phyloP scores from a whole-genome alignment of 1,140 invertebrate species.

The Prorops nasuta region DNA sequence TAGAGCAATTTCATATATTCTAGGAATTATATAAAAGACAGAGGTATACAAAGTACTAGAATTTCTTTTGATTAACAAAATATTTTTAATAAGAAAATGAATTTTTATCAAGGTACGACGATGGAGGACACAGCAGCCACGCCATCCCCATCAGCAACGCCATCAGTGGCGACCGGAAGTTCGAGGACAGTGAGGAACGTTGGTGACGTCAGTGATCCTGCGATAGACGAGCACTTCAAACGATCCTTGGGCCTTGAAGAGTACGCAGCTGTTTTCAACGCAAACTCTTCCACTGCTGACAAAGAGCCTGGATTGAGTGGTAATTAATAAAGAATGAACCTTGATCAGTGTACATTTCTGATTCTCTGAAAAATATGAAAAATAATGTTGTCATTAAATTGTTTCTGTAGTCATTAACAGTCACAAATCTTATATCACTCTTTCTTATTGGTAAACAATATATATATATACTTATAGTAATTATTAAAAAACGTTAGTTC shows the following conservation, averaged over 20 bases:
- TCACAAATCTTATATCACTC: no score
- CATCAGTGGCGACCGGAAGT: conserved; percentile 43
- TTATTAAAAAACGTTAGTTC: no score
- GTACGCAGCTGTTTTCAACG: conserved; percentile 79
- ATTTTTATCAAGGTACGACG: no score
- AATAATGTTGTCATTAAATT: neutral
- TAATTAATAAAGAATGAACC: conserved; percentile 25
- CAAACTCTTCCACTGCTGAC: conserved; percentile 47
- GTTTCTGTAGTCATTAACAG: no score
- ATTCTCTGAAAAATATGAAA: neutral
- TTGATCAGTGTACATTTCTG: conserved; percentile 3
- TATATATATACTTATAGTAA: no score
- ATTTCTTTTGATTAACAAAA: no score
- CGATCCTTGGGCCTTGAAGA: conserved; percentile 82
- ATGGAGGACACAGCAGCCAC: conserved; percentile 49
- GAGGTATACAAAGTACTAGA: no score
- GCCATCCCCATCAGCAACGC: conserved; percentile 44
- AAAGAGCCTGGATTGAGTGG: conserved; percentile 51
- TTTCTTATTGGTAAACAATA: no score
- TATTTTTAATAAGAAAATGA: no score
- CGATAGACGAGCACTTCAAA: conserved; percentile 94
- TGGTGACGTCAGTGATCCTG: conserved; percentile 68
- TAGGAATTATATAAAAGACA: no score
- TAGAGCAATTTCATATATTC: no score
- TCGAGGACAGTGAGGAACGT: conserved; percentile 45